Conservation (phyloP, 2,797 vertebrate genomes). For the Dallia pectoralis region DNA sequence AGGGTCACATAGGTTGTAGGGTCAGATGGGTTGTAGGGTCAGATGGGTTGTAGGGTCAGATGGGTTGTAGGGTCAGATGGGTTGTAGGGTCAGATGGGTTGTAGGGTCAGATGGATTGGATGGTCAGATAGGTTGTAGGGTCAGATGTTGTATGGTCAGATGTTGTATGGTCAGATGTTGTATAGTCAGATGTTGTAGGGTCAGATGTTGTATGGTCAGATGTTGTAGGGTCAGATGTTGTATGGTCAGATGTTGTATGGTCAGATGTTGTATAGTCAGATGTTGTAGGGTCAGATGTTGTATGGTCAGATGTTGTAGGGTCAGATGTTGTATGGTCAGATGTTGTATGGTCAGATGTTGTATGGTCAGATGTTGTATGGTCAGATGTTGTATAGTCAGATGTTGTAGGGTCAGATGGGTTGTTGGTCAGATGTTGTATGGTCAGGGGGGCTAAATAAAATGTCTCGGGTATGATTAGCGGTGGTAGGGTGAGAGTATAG, state of each 20-base stretch:
- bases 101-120: not conserved
- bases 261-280: too few species aligned
- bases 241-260: slow-evolving; percentile 40
- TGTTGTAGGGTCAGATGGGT: too few species aligned
- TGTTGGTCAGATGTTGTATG: slow-evolving; percentile 55
- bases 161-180: slow-evolving; percentile 3
- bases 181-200: slow-evolving; percentile 43
- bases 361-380: not conserved
- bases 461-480: not conserved
- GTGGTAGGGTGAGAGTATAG: not conserved
- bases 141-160: too few species aligned
- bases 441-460: not conserved
- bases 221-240: too few species aligned
- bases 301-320: too few species aligned
- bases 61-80: too few species aligned
- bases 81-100: slow-evolving; percentile 47
- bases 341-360: slow-evolving; percentile 47
- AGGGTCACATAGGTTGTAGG: slow-evolving; percentile 38
- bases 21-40: not conserved
- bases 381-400: too few species aligned
- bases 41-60: too few species aligned
- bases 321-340: too few species aligned
- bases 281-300: not conserved
- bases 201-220: not conserved
- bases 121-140: too few species aligned